Conservation (phyloP, 23 tunicate species). For the Clavelina lepadiformis region DNA sequence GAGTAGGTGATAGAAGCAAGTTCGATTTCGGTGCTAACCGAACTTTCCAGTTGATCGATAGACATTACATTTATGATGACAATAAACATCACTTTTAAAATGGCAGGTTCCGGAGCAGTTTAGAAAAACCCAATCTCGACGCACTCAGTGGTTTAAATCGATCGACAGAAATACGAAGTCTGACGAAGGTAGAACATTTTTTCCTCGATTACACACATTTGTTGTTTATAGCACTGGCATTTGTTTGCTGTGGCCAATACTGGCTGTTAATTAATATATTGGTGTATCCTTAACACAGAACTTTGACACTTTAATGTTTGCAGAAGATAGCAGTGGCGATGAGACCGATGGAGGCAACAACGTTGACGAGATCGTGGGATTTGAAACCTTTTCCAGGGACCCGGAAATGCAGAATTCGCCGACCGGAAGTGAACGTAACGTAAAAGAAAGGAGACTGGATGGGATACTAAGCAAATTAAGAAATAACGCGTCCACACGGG, state of each 20-base stretch:
- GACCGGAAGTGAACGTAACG: constrained; percentile 18
- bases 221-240: background rate
- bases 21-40: too few relatives aligned
- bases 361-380: background rate
- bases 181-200: constrained; percentile 43
- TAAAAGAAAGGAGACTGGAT: constrained; percentile 33
- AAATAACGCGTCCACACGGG: constrained; percentile 32
- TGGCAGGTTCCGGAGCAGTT: constrained; percentile 86
- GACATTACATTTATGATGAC: background rate
- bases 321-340: constrained; percentile 52
- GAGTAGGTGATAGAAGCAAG: too few relatives aligned
- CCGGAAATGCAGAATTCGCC: constrained; percentile 7
- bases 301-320: background rate
- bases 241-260: background rate
- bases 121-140: constrained; percentile 43
- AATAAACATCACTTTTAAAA: background rate
- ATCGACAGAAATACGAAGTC: constrained; percentile 23
- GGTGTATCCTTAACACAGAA: background rate
- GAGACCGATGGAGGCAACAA: constrained; percentile 4
- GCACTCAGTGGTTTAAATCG: constrained; percentile 36
- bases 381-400: background rate
- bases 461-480: constrained; percentile 48
- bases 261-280: background rate
- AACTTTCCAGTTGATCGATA: too few relatives aligned
- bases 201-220: too few relatives aligned